Evolutionary conservation across 2,797 vertebrate genomes (phyloP), one percentile per base, ranked within the genome.

Genomic region (Acipenser transmontanus): DNA sequence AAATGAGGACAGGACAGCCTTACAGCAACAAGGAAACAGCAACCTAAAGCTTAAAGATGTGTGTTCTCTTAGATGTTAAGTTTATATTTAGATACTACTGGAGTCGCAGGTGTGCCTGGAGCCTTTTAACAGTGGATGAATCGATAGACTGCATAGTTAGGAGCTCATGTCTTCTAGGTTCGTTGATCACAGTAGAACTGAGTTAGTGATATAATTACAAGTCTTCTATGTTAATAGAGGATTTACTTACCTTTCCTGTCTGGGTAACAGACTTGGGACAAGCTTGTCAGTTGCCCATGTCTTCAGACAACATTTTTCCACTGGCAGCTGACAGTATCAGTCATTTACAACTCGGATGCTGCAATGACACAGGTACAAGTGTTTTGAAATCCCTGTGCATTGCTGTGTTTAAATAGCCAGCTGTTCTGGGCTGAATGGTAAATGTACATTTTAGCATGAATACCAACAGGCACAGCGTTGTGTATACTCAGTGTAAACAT

Each of bases 391-490:
- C 17, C 7, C 17, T 13, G 34, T 34, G 6, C 11, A 20, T 34
- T n/a, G 60, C 8, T 61, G n/a, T 61, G 17, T 9, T 12, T 61
- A 61, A 61, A 61, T 61, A 4, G 60, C 1, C 47, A 61, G 60
- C 60, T 61, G 17, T 61, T 8, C 17, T 61, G 17, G 34, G 17
- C 60, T 61, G 60, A 61, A 61, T 61, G 60, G 14, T 61, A 17
- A 20, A 61, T 20, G 17, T 6, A 1, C 60, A 61, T 61, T 61
- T 61, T 1, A 61, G 11, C 60, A 61, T 57, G 34, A 61, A 61
- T 34, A 12, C 12, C 17, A 61, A 61, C 34, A 61, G 6, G 60
- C 34, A 6, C 17, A 34, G 60, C 13, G 34, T 47, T 61, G 60
- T 61, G 17, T 61, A 47, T 34, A 61, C 6, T 17, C 17, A 17